Conservation (phyloP, 2,113 vertebrate genomes). For the Carollia perspicillata region DNA sequence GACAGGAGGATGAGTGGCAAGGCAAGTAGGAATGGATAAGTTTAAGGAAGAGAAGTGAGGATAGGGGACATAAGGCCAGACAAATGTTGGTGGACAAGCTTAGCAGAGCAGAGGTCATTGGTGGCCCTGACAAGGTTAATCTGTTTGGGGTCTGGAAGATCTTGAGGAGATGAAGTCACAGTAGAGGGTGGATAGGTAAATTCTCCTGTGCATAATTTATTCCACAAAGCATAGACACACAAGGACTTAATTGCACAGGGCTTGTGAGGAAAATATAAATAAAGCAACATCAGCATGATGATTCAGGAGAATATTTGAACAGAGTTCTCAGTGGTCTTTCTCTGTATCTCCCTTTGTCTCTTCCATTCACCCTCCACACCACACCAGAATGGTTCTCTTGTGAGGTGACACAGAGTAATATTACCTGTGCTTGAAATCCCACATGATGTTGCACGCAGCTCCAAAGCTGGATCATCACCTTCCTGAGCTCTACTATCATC, state of each 20-base stretch:
- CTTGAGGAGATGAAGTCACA: not conserved
- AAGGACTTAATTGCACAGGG: not conserved
- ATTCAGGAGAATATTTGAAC: not conserved
- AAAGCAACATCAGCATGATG: not conserved
- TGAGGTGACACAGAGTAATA: not conserved
- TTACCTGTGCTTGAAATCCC: not conserved
- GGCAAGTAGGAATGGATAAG: not conserved
- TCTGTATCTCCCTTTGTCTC: not conserved
- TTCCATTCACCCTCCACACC: not conserved
- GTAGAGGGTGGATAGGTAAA: not conserved
- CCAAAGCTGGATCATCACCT: not conserved
- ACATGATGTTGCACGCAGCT: accelerated
- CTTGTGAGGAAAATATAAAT: not conserved
- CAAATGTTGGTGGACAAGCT: not conserved
- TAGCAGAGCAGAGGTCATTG: not conserved
- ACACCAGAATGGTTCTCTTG: not conserved
- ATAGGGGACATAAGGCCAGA: not conserved
- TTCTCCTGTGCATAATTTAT: accelerated
- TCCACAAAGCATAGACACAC: not conserved
- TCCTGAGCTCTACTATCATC: not conserved
- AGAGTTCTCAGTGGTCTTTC: not conserved
- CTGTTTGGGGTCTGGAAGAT: not conserved
- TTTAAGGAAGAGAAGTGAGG: not conserved
- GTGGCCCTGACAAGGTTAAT: not conserved
- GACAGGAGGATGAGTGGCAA: not conserved